phyloP scores from a whole-genome alignment of 2,113 vertebrate species.

The Ciconia boyciana region DNA sequence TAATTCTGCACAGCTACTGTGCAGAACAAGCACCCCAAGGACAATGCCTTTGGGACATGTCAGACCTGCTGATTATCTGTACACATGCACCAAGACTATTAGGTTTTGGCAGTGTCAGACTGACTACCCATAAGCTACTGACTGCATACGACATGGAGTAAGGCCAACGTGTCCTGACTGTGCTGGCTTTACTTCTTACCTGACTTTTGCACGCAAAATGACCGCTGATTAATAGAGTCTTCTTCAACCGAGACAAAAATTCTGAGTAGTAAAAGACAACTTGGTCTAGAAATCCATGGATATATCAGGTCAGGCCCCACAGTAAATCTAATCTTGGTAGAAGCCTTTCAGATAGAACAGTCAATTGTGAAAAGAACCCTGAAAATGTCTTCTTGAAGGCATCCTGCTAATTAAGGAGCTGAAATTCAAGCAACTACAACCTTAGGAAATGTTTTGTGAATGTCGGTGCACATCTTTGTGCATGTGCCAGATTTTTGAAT shows the following conservation, averaged over 20 bases:
- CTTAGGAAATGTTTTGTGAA: slow-evolving; percentile 25
- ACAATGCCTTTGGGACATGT: neutral
- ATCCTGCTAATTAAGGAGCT: slow-evolving; percentile 25
- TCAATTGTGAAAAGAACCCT: neutral
- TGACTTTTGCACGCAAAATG: neutral
- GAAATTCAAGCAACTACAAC: slow-evolving; percentile 31
- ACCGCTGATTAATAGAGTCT: neutral
- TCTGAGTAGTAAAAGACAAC: neutral
- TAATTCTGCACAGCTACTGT: neutral
- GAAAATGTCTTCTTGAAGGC: slow-evolving; percentile 5
- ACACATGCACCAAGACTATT: neutral
- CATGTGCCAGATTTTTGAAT: slow-evolving; percentile 32
- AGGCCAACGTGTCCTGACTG: neutral
- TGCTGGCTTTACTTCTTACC: neutral
- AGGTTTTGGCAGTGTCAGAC: neutral
- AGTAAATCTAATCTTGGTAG: neutral
- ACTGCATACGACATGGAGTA: neutral
- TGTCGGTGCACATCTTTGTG: neutral
- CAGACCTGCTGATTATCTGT: neutral
- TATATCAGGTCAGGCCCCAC: neutral
- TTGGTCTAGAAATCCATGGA: neutral
- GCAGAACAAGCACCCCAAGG: neutral
- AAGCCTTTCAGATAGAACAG: neutral
- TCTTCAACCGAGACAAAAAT: neutral
- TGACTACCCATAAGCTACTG: neutral